Evolutionary conservation across 2,113 vertebrate species (phyloP).

Genomic region (Poeciliopsis occidentalis): DNA sequence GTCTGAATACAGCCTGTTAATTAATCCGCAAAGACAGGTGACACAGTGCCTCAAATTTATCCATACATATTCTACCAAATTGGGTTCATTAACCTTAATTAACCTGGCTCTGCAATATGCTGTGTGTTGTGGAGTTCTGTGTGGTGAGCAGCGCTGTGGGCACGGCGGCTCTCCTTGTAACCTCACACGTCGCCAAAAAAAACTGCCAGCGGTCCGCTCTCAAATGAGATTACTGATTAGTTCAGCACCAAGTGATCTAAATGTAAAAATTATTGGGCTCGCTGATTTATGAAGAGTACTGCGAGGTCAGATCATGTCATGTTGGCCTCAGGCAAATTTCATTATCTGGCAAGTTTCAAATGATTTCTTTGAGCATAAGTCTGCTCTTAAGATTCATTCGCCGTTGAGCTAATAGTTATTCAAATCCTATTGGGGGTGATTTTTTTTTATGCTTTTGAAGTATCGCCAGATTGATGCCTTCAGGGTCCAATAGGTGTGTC

Average conservation of each 20-base stretch:
- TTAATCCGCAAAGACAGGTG: slow-evolving; percentile 14
- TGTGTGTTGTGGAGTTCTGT: slow-evolving; percentile 50
- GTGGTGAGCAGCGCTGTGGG: slow-evolving; percentile 32
- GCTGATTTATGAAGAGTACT: slow-evolving; percentile 81
- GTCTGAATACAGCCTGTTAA: background rate
- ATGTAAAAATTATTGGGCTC: slow-evolving; percentile 73
- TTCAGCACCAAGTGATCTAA: slow-evolving; percentile 74
- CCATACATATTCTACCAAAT: slow-evolving; percentile 56
- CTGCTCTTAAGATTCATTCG: slow-evolving; percentile 65
- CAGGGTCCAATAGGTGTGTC: slow-evolving; percentile 20
- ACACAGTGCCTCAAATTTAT: slow-evolving; percentile 28
- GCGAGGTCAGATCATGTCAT: slow-evolving; percentile 80
- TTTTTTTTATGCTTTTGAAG: slow-evolving; percentile 40
- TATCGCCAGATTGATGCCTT: slow-evolving; percentile 47
- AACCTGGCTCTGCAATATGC: slow-evolving; percentile 57
- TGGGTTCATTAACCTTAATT: slow-evolving; percentile 72
- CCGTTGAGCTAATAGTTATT: slow-evolving; percentile 66
- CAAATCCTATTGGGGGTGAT: slow-evolving; percentile 61
- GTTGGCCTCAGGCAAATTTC: slow-evolving; percentile 72
- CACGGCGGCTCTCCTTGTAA: slow-evolving; percentile 36
- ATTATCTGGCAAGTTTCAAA: slow-evolving; percentile 70
- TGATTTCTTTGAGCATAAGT: slow-evolving; percentile 79
- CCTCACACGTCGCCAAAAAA: slow-evolving; percentile 36
- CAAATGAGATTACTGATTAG: slow-evolving; percentile 75
- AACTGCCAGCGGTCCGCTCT: slow-evolving; percentile 60